Evolutionary conservation across 1,140 invertebrate genomes (phyloP), one percentile per base, ranked within the genome.

Genomic region (Leptinotarsa texana): DNA sequence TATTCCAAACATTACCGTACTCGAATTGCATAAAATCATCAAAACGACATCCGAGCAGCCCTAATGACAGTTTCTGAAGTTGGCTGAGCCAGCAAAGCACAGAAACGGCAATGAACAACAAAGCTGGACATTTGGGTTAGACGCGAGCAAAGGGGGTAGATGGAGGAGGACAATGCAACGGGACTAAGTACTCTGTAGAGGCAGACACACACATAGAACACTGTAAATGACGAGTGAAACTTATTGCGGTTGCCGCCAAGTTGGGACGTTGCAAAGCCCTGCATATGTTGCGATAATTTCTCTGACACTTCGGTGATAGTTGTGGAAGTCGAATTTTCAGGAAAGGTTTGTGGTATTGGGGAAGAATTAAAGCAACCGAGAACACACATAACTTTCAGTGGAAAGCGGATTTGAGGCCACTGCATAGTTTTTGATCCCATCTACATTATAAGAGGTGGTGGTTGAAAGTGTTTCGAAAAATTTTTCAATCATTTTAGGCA

Each of bases 241-340:
- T 70, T 70, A 70, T 70, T 61, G 69, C 49, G 69, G 69, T 70
- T 57, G 18, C 47, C 69, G 13, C 18, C 49, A 70, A 48, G 49
- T 70, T 48, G 47, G 69, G 13, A 24, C 63, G 11, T 65, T 21
- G 63, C 22, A 65, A 24, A 65, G 63, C 27, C 33, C 69, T 33
- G 42, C 47, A 70, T 61, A 51, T 70, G 69, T 70, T 70, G 69
- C 49, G 47, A 70, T 70, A 70, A 70, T 61, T 70, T 61, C 47
- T 21, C n/a, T 33, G 24, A 17, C 24, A 21, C 48, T 48, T 18
- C 42, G 42, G 66, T 18, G 66, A 47, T 47, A 47, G 66, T 47
- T 68, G 66, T 42, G 8, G 33, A 3, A 42, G 33, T 42, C 33
- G 33, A 42, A 8, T 42, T 42, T 42, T 42, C 8, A 42, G 33